phyloP scores from a whole-genome alignment of 2,113 vertebrate genomes.

The Syngnathus scovelli region DNA sequence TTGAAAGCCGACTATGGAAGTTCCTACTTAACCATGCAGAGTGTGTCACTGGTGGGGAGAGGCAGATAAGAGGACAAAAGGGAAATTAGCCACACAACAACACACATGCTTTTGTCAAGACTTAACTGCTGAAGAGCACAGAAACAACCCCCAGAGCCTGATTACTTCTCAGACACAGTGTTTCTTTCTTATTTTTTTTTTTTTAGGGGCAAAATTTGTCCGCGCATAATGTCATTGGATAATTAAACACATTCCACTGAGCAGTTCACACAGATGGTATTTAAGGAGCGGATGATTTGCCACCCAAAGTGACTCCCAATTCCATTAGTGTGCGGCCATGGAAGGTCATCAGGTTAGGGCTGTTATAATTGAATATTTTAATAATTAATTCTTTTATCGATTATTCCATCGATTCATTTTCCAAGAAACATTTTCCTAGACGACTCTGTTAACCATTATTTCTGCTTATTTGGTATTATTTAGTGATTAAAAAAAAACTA shows the following conservation, averaged over 20 bases:
- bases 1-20: constrained; percentile 76
- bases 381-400: too few species aligned
- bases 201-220: constrained; percentile 39
- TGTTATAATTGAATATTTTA: too few species aligned
- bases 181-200: constrained; percentile 1
- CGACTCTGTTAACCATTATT: too few species aligned
- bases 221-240: constrained; percentile 40
- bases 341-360: neutral
- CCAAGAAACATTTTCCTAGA: too few species aligned
- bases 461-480: too few species aligned
- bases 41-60: constrained; percentile 67
- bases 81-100: constrained; percentile 49
- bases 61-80: constrained; percentile 69
- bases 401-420: too few species aligned
- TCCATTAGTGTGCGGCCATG: neutral
- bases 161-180: constrained; percentile 42
- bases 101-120: constrained; percentile 36
- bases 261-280: constrained; percentile 48
- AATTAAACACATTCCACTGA: constrained; percentile 46
- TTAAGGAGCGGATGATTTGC: constrained; percentile 24
- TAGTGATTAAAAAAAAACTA: too few species aligned
- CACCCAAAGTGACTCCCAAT: constrained; percentile 20
- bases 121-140: constrained; percentile 31
- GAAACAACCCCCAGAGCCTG: constrained; percentile 37
- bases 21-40: constrained; percentile 74